Conservation (phyloP, 2,888 invertebrate species). For the Gasteruption jaculator region DNA sequence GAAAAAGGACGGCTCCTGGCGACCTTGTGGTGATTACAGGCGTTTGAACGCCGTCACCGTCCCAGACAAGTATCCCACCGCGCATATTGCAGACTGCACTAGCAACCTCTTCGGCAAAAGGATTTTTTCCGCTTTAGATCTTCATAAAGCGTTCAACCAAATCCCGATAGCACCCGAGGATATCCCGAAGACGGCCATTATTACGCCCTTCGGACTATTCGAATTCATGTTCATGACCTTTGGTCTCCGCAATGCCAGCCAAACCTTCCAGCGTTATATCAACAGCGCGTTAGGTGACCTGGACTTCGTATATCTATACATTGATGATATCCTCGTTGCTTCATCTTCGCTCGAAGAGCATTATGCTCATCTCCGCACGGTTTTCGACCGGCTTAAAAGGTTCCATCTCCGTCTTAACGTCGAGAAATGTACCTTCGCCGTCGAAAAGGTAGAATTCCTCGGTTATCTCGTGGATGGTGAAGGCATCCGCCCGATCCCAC, state of each 20-base stretch:
- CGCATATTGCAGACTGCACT: conserved; percentile 31
- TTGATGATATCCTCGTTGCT: conserved; percentile 36
- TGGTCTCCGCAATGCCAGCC: conserved; percentile 38
- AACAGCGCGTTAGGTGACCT: conserved; percentile 26
- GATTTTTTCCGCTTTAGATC: conserved; percentile 24
- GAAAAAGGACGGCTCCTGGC: conserved; percentile 29
- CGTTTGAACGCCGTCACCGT: conserved; percentile 30
- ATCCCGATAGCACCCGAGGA: conserved; percentile 30
- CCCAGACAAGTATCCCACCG: conserved; percentile 35
- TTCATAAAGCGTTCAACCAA: conserved; percentile 30
- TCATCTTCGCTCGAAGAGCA: conserved; percentile 11
- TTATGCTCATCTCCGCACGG: conserved; percentile 16
- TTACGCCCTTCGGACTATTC: conserved; percentile 35
- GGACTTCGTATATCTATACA: conserved; percentile 29
- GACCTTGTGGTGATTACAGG: conserved; percentile 34
- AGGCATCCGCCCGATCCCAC: conserved; percentile 20
- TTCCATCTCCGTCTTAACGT: conserved; percentile 24
- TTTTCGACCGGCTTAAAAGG: conserved; percentile 20
- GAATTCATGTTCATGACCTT: conserved; percentile 39
- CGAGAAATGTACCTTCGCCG: conserved; percentile 23
- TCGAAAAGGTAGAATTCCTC: conserved; percentile 20
- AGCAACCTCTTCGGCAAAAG: conserved; percentile 21
- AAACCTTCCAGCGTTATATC: conserved; percentile 40
- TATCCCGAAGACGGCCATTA: conserved; percentile 33
- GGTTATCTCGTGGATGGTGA: conserved; percentile 19